Percentiles rank a stretch among this genome's conserved stretches.
Evolutionary conservation across 2,888 invertebrate genomes (phyloP).

Genomic region (Eilema caniola): DNA sequence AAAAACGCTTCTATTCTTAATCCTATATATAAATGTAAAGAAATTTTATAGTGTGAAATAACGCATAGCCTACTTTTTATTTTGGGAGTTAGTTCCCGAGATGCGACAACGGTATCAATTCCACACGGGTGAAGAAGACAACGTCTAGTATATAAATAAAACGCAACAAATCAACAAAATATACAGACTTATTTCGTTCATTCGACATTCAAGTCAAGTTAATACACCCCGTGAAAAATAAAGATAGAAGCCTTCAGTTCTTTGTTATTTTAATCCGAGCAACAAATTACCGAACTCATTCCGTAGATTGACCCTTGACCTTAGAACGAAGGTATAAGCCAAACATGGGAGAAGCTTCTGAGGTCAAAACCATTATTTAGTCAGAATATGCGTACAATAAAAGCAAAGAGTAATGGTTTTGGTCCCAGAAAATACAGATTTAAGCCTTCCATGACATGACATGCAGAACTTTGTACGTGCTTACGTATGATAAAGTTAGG

Average conservation of each 20-base stretch:
- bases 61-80: too few species aligned
- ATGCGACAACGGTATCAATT: too few species aligned
- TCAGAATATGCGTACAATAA: not conserved
- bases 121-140: too few species aligned
- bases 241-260: not conserved
- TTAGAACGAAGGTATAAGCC: not conserved
- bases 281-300: conserved; percentile 6
- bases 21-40: too few species aligned
- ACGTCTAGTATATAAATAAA: not conserved
- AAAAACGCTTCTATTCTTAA: too few species aligned
- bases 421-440: not conserved
- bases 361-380: conserved; percentile 1
- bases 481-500: not conserved
- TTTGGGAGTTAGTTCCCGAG: too few species aligned
- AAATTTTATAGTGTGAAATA: too few species aligned
- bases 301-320: not conserved
- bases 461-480: not conserved
- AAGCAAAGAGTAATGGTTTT: not conserved
- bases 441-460: not conserved
- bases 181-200: not conserved
- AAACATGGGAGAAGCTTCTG: not conserved
- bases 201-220: not conserved
- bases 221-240: not conserved
- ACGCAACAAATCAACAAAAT: not conserved
- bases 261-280: conserved; percentile 1